Percentiles rank a stretch among this genome's conserved stretches.
Evolutionary conservation across 2,113 vertebrate genomes (phyloP).

Genomic region (Trematocara stigmaticum): DNA sequence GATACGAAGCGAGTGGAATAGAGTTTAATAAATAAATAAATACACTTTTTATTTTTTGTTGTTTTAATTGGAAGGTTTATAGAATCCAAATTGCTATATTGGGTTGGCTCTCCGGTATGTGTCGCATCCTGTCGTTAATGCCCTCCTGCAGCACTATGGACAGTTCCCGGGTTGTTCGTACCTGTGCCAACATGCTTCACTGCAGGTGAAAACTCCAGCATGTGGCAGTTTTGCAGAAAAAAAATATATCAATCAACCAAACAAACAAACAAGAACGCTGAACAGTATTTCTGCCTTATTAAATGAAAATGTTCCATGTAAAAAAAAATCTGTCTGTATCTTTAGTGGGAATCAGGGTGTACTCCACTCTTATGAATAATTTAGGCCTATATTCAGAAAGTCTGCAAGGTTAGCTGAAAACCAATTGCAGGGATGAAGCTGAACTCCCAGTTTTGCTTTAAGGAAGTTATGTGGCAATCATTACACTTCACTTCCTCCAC

Average conservation of each 20-base stretch:
- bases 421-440: background rate
- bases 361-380: background rate
- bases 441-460: conserved; percentile 46
- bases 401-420: background rate
- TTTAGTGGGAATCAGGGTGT: background rate
- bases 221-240: background rate
- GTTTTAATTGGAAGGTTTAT: background rate
- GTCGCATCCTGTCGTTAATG: conserved; percentile 45
- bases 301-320: background rate
- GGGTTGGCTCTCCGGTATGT: conserved; percentile 6
- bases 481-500: conserved; percentile 24
- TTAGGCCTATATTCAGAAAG: background rate
- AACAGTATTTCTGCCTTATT: background rate
- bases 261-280: rapidly evolving
- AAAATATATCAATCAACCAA: background rate
- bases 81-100: background rate
- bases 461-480: conserved; percentile 56
- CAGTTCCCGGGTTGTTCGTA: conserved; percentile 58
- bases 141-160: conserved; percentile 66
- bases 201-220: background rate
- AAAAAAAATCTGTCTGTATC: background rate
- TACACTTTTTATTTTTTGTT: background rate
- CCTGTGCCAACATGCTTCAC: background rate
- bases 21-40: rapidly evolving
- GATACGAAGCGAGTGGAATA: background rate